Percentiles rank a stretch among this genome's conserved stretches.
Conservation (phyloP, 2,113 vertebrate genomes). For the Cariama cristata region DNA sequence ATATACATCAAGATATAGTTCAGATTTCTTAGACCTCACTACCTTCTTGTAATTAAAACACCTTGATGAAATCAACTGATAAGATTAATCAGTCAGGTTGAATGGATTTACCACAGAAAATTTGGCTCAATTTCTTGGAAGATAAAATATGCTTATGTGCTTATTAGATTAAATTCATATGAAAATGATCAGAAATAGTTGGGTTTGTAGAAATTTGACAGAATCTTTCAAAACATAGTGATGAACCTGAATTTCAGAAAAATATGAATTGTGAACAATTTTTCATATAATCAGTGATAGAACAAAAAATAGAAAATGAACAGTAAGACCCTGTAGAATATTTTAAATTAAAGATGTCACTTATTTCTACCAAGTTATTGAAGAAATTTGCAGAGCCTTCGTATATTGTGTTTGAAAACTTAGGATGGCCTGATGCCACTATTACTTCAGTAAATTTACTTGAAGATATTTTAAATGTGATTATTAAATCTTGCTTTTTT, state of each 20-base stretch:
- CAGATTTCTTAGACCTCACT: background rate
- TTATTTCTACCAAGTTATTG: background rate
- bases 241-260: background rate
- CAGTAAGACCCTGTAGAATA: background rate
- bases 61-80: background rate
- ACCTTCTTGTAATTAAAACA: background rate
- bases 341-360: background rate
- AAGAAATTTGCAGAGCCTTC: background rate
- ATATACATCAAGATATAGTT: background rate
- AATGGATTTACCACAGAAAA: background rate
- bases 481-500: background rate
- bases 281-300: background rate
- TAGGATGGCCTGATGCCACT: background rate
- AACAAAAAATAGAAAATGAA: background rate
- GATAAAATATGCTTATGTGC: background rate
- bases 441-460: background rate
- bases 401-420: background rate
- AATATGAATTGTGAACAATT: background rate
- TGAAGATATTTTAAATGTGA: background rate
- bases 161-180: background rate
- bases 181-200: background rate
- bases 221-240: background rate
- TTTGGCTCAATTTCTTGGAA: background rate
- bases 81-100: background rate
- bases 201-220: background rate